Evolutionary conservation across 2,888 invertebrate species (phyloP).

Genomic region (Xestia xanthographa): DNA sequence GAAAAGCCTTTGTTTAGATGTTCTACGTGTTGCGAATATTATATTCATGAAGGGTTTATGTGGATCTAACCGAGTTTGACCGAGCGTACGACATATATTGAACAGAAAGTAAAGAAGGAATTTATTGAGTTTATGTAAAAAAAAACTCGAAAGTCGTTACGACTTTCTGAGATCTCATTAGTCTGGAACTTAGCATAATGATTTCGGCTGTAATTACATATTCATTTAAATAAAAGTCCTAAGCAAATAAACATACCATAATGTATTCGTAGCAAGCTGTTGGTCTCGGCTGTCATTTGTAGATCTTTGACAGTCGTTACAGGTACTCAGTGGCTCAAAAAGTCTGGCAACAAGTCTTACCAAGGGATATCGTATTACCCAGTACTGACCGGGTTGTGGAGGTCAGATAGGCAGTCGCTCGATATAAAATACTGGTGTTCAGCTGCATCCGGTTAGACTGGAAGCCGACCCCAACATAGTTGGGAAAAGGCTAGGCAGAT

Average conservation of each 20-base stretch:
- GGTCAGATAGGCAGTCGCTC: too few species aligned
- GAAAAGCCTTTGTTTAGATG: constrained; percentile 57
- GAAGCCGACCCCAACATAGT: too few species aligned
- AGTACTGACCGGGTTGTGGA: too few species aligned
- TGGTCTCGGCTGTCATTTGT: too few species aligned
- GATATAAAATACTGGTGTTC: too few species aligned
- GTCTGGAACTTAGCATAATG: constrained; percentile 17
- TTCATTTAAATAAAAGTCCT: constrained; percentile 9
- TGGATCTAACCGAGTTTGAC: constrained; percentile 43
- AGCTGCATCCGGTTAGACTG: too few species aligned
- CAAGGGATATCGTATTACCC: too few species aligned
- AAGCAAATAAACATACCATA: background rate
- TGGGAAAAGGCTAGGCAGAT: too few species aligned
- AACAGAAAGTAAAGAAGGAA: constrained; percentile 12
- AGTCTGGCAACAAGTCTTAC: too few species aligned
- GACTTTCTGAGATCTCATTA: constrained; percentile 14
- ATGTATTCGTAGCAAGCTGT: background rate
- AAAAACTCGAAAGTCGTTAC: constrained; percentile 12
- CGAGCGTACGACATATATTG: constrained; percentile 44
- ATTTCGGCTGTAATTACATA: constrained; percentile 24
- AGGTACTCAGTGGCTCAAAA: too few species aligned
- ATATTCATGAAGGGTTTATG: constrained; percentile 61
- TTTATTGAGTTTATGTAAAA: constrained; percentile 9
- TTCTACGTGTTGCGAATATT: constrained; percentile 53
- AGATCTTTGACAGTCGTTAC: too few species aligned